Conservation (phyloP, 2,797 vertebrate species). For the Lepilemur ruficaudatus region DNA sequence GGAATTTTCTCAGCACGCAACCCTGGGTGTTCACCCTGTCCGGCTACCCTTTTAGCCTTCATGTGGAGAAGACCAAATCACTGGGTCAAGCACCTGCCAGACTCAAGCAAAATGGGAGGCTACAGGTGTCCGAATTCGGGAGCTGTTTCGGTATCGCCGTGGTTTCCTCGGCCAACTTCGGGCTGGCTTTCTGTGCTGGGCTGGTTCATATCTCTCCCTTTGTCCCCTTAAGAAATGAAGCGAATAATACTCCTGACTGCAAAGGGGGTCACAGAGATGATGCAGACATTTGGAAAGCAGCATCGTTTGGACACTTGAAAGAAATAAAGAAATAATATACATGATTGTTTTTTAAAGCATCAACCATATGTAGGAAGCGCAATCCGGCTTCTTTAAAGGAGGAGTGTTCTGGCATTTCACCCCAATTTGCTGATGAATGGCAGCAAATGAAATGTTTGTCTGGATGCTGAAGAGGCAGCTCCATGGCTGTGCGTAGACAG, state of each 20-base stretch:
- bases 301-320: background rate
- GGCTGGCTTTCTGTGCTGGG: background rate
- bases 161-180: background rate
- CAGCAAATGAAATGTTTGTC: conserved; percentile 76
- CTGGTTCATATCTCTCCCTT: background rate
- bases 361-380: conserved; percentile 45
- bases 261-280: background rate
- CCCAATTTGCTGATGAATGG: conserved; percentile 71
- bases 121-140: background rate
- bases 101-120: background rate
- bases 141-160: background rate
- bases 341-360: conserved; percentile 49
- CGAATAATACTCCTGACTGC: background rate
- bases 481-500: conserved; percentile 29
- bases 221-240: background rate
- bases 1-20: no score
- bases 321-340: background rate
- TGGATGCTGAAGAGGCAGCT: conserved; percentile 63
- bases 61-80: background rate
- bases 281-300: conserved; percentile 55
- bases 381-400: conserved; percentile 39
- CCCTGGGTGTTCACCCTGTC: fast-evolving
- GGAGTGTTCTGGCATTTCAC: conserved; percentile 60
- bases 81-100: background rate
- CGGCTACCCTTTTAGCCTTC: background rate